A percentile compares a stretch with the other conserved stretches of the same genome.
These are phyloP conservation scores for Alectura lathami DNA, from an alignment of 2,113 vertebrate species.

Conservation along the genomic window DNA sequence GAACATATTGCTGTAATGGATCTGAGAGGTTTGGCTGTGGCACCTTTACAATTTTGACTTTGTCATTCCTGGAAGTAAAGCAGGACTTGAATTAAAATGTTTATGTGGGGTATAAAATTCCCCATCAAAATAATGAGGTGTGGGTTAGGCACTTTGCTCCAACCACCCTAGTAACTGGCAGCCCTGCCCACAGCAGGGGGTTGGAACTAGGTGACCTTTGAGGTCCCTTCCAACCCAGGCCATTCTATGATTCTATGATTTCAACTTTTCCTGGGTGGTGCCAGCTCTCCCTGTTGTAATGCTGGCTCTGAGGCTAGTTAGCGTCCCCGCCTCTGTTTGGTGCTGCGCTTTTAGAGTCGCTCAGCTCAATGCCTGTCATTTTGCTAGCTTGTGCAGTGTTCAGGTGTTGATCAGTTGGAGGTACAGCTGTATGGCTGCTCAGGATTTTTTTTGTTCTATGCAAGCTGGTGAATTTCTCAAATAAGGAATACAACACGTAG, in stretches of 20 bases:
- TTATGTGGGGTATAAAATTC: not conserved
- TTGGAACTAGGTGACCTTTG: no score
- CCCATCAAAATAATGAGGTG: not conserved
- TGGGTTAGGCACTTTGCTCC: not conserved
- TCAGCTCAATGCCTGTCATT: not conserved
- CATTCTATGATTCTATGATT: no score
- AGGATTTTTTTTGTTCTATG: not conserved
- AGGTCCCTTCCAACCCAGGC: no score
- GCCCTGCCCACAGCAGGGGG: no score
- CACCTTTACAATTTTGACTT: not conserved
- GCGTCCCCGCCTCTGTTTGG: not conserved
- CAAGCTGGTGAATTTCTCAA: not conserved
- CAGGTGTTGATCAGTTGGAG: not conserved
- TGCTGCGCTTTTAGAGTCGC: not conserved
- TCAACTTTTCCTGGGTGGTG: not conserved
- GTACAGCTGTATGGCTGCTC: not conserved
- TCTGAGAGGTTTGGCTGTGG: not conserved
- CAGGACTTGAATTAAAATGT: not conserved
- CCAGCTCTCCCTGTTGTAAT: not conserved
- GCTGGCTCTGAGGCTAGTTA: rapidly evolving
- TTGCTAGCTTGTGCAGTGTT: not conserved
- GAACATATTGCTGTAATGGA: not conserved
- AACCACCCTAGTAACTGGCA: no score
- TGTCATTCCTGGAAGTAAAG: not conserved
- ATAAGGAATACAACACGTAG: not conserved